phyloP scores from a whole-genome alignment of 2,797 vertebrate species.

The Limosa lapponica region DNA sequence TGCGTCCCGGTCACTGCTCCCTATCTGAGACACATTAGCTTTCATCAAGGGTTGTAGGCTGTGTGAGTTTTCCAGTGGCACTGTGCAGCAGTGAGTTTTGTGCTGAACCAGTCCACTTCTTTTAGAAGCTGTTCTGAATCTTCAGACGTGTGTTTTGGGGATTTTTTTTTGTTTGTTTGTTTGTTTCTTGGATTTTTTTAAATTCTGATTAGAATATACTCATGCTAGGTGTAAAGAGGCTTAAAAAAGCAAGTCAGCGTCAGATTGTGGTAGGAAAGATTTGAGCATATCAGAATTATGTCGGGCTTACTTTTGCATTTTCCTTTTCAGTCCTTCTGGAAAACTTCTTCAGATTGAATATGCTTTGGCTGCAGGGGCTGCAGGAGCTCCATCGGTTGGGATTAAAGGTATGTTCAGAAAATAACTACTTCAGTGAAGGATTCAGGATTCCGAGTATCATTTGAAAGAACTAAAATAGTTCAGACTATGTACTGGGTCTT shows the following conservation, averaged over 20 bases:
- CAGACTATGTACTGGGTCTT: background rate
- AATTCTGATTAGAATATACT: background rate
- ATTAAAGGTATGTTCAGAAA: slow-evolving; percentile 83
- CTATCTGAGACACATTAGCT: rapidly evolving
- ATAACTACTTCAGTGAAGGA: background rate
- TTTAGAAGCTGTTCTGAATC: background rate
- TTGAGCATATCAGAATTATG: background rate
- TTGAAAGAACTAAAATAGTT: background rate
- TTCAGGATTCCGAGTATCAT: background rate
- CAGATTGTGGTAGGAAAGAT: background rate
- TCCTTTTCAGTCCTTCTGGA: slow-evolving; percentile 89
- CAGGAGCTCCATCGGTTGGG: slow-evolving; percentile 96
- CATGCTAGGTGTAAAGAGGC: background rate
- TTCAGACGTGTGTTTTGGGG: background rate
- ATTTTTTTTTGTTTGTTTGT: background rate
- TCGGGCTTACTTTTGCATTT: slow-evolving; percentile 5
- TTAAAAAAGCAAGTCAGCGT: background rate
- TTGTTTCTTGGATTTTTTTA: background rate
- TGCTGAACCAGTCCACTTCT: background rate
- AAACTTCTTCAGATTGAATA: slow-evolving; percentile 99
- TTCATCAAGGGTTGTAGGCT: background rate
- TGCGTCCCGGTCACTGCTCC: background rate
- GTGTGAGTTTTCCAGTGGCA: background rate
- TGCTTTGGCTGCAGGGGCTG: slow-evolving; percentile 96
- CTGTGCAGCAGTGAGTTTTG: background rate